Evolutionary conservation across 2,888 invertebrate genomes (phyloP).

Genomic region (Patella ulyssiponensis): DNA sequence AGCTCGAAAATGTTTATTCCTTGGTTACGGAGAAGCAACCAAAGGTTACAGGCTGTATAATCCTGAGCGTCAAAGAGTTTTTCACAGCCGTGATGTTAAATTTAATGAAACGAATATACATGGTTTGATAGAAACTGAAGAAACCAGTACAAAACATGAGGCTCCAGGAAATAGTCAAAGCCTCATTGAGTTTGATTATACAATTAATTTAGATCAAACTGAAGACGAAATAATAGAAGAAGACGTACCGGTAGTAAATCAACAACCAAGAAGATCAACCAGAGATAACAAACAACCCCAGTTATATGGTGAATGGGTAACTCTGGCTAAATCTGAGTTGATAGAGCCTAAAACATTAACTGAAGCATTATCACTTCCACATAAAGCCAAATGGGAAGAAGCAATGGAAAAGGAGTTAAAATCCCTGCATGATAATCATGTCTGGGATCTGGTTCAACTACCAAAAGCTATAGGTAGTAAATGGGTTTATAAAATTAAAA

Average conservation of each 20-base stretch:
- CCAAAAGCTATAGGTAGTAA: slow-evolving; percentile 18
- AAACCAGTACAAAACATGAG: too few relatives aligned
- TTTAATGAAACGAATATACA: neutral
- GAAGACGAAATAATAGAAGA: too few relatives aligned
- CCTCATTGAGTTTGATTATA: too few relatives aligned
- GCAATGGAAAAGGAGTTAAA: slow-evolving; percentile 29
- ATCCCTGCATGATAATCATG: slow-evolving; percentile 21
- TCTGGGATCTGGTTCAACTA: slow-evolving; percentile 18
- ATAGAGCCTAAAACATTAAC: too few relatives aligned
- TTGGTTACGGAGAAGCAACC: slow-evolving; percentile 37
- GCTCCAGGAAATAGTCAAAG: too few relatives aligned
- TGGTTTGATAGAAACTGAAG: too few relatives aligned
- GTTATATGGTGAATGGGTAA: too few relatives aligned
- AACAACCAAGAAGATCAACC: neutral
- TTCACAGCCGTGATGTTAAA: neutral
- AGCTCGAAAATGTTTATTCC: slow-evolving; percentile 19
- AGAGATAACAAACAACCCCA: neutral
- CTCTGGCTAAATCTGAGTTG: too few relatives aligned
- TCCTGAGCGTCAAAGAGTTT: neutral
- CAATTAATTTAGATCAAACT: too few relatives aligned
- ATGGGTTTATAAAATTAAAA: slow-evolving; percentile 36
- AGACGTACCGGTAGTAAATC: neutral
- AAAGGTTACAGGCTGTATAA: neutral
- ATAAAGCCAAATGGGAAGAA: slow-evolving; percentile 16
- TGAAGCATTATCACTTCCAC: too few relatives aligned